phyloP scores from a whole-genome alignment of 2,888 invertebrate genomes.

The Apotomis betuletana region DNA sequence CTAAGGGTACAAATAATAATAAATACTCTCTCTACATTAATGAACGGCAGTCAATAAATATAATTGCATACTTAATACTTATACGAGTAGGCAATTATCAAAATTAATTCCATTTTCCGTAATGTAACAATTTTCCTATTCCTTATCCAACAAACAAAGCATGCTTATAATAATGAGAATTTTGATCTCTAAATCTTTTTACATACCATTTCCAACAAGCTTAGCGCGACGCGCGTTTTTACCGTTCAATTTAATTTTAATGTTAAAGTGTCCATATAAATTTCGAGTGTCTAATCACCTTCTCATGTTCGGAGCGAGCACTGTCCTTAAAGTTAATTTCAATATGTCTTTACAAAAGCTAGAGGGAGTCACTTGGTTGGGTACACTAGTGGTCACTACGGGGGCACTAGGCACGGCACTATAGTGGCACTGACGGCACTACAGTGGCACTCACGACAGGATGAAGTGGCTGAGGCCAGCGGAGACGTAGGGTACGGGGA shows the following conservation, averaged over 20 bases:
- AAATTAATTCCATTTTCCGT: conserved; percentile 65
- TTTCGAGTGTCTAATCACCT: conserved; percentile 76
- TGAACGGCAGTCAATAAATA: conserved; percentile 42
- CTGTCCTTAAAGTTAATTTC: conserved; percentile 56
- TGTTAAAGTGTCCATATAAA: conserved; percentile 67
- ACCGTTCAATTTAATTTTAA: conserved; percentile 62
- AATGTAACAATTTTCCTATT: conserved; percentile 72
- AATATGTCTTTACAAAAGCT: conserved; percentile 59
- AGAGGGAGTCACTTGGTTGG: conserved; percentile 59
- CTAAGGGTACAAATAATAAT: conserved; percentile 38
- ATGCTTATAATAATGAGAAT: conserved; percentile 65
- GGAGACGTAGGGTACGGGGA: conserved; percentile 78
- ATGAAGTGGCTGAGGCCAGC: conserved; percentile 74
- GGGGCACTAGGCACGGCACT: conserved; percentile 3
- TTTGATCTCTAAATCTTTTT: conserved; percentile 64
- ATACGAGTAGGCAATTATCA: conserved; percentile 42
- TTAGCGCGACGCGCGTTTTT: conserved; percentile 70
- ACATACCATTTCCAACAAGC: conserved; percentile 75
- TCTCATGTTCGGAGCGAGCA: conserved; percentile 70
- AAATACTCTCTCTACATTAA: conserved; percentile 41
- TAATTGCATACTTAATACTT: conserved; percentile 49
- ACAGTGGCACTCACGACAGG: conserved; percentile 65
- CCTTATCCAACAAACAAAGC: conserved; percentile 71
- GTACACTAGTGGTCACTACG: conserved; percentile 50
- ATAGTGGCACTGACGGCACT: conserved; percentile 46